Evolutionary conservation across 2,113 vertebrate genomes (phyloP).

Genomic region (Brachyhypopomus gauderio): DNA sequence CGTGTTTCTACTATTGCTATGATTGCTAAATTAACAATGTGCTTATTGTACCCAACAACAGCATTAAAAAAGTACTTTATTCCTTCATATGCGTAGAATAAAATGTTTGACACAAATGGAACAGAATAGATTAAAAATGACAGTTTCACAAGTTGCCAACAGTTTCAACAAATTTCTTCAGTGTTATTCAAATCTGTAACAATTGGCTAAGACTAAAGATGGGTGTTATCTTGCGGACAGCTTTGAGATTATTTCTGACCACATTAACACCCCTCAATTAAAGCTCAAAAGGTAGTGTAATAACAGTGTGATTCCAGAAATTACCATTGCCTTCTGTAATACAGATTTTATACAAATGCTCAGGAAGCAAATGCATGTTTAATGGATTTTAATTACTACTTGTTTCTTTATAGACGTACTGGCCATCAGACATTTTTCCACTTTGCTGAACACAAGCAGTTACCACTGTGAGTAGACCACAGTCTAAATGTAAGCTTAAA

Average conservation of each 20-base stretch:
- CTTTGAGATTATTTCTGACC: slow-evolving; percentile 19
- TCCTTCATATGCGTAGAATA: neutral
- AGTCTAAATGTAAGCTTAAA: neutral
- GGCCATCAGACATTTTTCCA: neutral
- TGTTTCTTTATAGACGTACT: neutral
- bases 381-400: neutral
- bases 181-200: slow-evolving; percentile 26
- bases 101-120: neutral
- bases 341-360: no score
- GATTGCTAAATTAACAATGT: no score
- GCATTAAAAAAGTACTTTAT: neutral
- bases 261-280: slow-evolving; percentile 15
- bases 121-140: neutral
- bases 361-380: neutral
- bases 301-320: slow-evolving; percentile 1
- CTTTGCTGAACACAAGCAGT: neutral
- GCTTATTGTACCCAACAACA: no score
- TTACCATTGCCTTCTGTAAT: no score
- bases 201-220: slow-evolving; percentile 3
- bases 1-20: no score
- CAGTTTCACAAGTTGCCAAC: slow-evolving; percentile 22
- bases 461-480: neutral
- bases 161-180: neutral
- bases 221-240: slow-evolving; percentile 25
- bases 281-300: slow-evolving; percentile 4